Percentiles rank a stretch among this genome's conserved stretches.
These are phyloP conservation scores for Hepsetus odoe DNA, from an alignment of 2,113 vertebrate genomes.

Conservation along the genomic window DNA sequence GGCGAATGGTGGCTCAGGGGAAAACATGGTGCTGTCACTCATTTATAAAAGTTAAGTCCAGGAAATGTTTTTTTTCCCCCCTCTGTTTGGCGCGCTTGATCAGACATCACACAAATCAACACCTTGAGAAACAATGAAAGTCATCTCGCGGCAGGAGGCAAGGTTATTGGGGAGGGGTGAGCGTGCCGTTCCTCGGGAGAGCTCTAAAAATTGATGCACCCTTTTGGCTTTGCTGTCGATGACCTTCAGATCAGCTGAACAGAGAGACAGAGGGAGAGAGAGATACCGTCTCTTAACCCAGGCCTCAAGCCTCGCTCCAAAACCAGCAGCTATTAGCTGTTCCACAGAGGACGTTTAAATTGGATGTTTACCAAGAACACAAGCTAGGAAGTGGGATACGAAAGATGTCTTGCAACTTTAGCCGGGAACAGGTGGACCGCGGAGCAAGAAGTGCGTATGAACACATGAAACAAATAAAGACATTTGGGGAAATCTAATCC, in stretches of 20 bases:
- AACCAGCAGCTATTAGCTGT: slow-evolving; percentile 44
- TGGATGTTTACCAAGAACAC: slow-evolving; percentile 55
- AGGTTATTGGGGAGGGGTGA: slow-evolving; percentile 64
- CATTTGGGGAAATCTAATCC: slow-evolving; percentile 59
- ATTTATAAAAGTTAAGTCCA: slow-evolving; percentile 20
- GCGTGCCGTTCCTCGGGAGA: slow-evolving; percentile 66
- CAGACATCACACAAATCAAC: slow-evolving; percentile 71
- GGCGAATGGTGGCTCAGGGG: background rate
- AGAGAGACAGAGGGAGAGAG: slow-evolving; percentile 36
- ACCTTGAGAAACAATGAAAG: slow-evolving; percentile 66
- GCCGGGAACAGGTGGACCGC: slow-evolving; percentile 52
- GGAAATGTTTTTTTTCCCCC: slow-evolving; percentile 4
- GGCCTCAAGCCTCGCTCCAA: slow-evolving; percentile 40
- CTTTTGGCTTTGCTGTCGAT: slow-evolving; percentile 74
- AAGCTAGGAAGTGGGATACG: slow-evolving; percentile 62
- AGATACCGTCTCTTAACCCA: slow-evolving; percentile 63
- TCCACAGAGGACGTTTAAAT: slow-evolving; percentile 35
- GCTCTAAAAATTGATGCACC: slow-evolving; percentile 76
- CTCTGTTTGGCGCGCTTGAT: slow-evolving; percentile 44
- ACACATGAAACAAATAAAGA: slow-evolving; percentile 45
- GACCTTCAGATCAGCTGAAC: slow-evolving; percentile 67
- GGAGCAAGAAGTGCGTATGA: slow-evolving; percentile 49
- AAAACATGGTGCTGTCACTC: background rate
- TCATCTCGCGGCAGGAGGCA: slow-evolving; percentile 66
- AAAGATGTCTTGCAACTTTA: slow-evolving; percentile 54